These are phyloP conservation scores for Pristionchus entomophagus DNA, from an alignment of 2,888 invertebrate species.

Conservation along the genomic window DNA sequence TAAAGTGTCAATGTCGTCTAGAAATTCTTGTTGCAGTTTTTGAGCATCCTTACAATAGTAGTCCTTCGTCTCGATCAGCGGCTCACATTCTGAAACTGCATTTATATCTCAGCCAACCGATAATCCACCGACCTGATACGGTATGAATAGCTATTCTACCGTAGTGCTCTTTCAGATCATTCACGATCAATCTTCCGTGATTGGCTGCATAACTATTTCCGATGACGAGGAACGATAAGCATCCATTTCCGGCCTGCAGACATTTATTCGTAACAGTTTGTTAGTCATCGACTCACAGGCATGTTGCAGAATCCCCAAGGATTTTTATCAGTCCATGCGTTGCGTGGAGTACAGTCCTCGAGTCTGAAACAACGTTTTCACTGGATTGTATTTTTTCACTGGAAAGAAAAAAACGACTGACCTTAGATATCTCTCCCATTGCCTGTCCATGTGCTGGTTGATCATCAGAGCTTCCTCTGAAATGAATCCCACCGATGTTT, in stretches of 20 bases:
- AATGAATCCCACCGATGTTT: neutral
- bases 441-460: too few species aligned
- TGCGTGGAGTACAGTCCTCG: too few species aligned
- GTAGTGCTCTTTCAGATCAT: constrained; percentile 18
- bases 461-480: too few species aligned
- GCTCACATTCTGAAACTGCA: constrained; percentile 35
- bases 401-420: too few species aligned
- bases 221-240: constrained; percentile 16
- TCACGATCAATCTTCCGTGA: constrained; percentile 10
- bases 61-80: neutral
- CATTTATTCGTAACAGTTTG: too few species aligned
- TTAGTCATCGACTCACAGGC: neutral
- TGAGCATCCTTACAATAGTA: neutral
- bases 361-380: too few species aligned
- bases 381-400: too few species aligned
- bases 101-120: neutral
- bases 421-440: too few species aligned
- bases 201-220: constrained; percentile 31
- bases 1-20: constrained; percentile 1
- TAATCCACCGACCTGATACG: neutral
- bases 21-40: neutral
- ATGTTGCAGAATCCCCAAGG: too few species aligned
- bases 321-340: too few species aligned
- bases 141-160: neutral
- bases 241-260: too few species aligned